Evolutionary conservation across 2,113 vertebrate species (phyloP).

Genomic region (Petaurus breviceps): DNA sequence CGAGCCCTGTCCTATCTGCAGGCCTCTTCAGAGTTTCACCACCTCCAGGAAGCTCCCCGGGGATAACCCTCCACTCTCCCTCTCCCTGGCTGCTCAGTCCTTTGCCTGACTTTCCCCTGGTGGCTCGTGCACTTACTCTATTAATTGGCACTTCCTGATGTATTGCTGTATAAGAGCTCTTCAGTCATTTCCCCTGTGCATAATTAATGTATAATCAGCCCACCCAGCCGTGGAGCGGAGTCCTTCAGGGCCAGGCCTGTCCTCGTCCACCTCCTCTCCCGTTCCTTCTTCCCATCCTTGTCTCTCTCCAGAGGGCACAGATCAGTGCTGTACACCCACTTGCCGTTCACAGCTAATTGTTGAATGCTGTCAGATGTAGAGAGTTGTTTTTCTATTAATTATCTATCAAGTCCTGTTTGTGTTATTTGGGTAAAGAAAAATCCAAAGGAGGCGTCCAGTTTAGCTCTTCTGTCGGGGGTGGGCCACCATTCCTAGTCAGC

Average conservation of each 20-base stretch:
- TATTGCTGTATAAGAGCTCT: constrained; percentile 26
- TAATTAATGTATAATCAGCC: not conserved
- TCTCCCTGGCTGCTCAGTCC: not conserved
- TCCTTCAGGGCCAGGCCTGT: not conserved
- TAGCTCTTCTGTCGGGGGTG: not conserved
- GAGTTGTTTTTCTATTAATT: constrained; percentile 9
- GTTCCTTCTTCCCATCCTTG: not conserved
- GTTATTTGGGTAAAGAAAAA: not conserved
- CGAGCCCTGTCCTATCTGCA: not conserved
- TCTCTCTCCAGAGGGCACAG: not conserved
- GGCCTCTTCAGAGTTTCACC: not conserved
- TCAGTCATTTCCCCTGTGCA: constrained; percentile 22
- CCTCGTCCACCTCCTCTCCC: not conserved
- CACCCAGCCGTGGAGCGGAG: not conserved
- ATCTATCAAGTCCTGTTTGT: constrained; percentile 2
- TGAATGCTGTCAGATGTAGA: not conserved
- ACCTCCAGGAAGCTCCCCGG: not conserved
- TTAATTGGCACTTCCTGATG: constrained; percentile 32
- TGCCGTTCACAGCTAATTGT: not conserved
- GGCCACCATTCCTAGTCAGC: not conserved
- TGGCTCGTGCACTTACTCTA: not conserved
- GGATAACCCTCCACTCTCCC: not conserved
- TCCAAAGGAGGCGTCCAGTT: not conserved
- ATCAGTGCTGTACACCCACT: not conserved
- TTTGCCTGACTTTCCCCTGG: constrained; percentile 1